A percentile compares a stretch with the other conserved stretches of the same genome.
Evolutionary conservation across 2,113 vertebrate species (phyloP).

Genomic region (Ondatra zibethicus): DNA sequence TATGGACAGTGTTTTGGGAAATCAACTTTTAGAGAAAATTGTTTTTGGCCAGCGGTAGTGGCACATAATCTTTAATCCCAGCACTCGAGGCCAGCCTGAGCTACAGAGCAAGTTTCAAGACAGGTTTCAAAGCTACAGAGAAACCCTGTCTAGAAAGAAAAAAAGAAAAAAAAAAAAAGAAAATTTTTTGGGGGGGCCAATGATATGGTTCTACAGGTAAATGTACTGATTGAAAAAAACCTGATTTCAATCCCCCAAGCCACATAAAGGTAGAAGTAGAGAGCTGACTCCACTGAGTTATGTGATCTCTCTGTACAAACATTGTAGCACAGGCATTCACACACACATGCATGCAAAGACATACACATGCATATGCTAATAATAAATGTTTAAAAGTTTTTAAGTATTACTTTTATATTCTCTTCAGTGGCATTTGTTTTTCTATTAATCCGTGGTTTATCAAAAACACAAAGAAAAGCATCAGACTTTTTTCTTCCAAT

Average conservation of each 20-base stretch:
- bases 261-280: not conserved
- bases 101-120: too few relatives aligned
- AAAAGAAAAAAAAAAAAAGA: too few relatives aligned
- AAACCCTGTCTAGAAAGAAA: too few relatives aligned
- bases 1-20: conserved; percentile 23
- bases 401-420: not conserved
- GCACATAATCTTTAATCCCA: too few relatives aligned
- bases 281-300: not conserved
- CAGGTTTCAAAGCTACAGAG: too few relatives aligned
- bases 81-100: too few relatives aligned
- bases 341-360: not conserved
- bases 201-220: not conserved
- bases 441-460: conserved; percentile 39
- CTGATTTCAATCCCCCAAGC: not conserved
- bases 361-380: not conserved
- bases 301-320: not conserved
- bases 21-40: conserved; percentile 51
- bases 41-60: not conserved
- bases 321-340: not conserved
- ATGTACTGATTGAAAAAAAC: not conserved
- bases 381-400: not conserved
- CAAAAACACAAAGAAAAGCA: conserved; percentile 9
- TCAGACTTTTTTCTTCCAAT: not conserved
- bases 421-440: conserved; percentile 10
- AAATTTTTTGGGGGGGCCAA: too few relatives aligned